Evolutionary conservation across 2,888 invertebrate species (phyloP), one percentile per base, ranked within the genome.

Genomic region (Pinctada fucata): DNA sequence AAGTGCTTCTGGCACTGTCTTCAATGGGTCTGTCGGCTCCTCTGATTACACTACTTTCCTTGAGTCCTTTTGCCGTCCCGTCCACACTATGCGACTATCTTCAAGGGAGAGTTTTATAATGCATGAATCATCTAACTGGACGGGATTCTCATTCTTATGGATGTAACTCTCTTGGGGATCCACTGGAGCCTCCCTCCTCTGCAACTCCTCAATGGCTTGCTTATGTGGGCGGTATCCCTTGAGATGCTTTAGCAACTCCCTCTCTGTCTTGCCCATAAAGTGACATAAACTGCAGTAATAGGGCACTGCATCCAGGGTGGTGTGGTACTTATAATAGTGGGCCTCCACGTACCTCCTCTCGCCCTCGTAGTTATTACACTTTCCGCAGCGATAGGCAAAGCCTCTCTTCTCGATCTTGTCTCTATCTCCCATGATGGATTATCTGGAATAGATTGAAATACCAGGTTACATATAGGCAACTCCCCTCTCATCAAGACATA

Each of bases 271-370:
- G 8, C 45, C 47, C n/a, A 45, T 31, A n/a, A 66, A 66, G 66
- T 66, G 16, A 47, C 66, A 66, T 16, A 66, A 66, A 45, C 45
- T 45, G 16, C 66, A 66, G 8, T 10, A 66, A 66, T 66, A 66
- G 3, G 66, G 66, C 2, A 66, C n/a, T 8, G 66, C 2, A n/a
- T 66, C 66, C n/a, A 66, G 66, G 3, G 31, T 8, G 2, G 1
- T 66, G 47, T 66, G 1, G n/a, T 66, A 66, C 16, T 66, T 66
- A 47, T 66, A 31, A 31, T 65, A n/a, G 31, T 16, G 65, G 6
- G 6, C 5, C 31, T 65, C 31, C 13, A 65, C 31, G 65, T 5
- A 13, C n/a, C 13, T 65, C 31, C 31, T 65, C 65, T 65, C 65
- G 4, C 65, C 65, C 4, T 5, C 13, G 47, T 71, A 71, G 2